phyloP scores from a whole-genome alignment of 2,888 invertebrate genomes.

The Synanthedon vespiformis region DNA sequence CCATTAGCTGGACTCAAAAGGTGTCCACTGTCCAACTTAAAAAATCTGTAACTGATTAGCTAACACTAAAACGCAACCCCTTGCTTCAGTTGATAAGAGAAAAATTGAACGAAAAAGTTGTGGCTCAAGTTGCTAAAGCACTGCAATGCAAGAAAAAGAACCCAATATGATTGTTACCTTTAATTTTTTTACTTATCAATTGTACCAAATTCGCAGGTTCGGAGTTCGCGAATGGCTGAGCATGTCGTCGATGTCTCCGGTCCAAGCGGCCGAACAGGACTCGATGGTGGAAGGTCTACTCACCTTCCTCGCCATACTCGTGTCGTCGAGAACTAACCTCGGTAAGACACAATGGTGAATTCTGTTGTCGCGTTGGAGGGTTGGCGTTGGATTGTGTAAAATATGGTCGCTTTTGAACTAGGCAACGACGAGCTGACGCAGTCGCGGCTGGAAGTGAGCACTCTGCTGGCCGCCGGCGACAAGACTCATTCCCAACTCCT shows the following conservation, averaged over 20 bases:
- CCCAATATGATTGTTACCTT: no score
- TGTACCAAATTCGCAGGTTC: conserved; percentile 75
- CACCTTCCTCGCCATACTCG: conserved; percentile 89
- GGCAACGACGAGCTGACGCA: conserved; percentile 75
- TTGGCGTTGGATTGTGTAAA: no score
- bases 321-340: conserved; percentile 88
- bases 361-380: neutral
- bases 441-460: conserved; percentile 91
- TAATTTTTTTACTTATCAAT: no score
- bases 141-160: no score
- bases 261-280: conserved; percentile 85
- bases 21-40: no score
- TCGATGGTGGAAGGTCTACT: conserved; percentile 94
- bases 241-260: conserved; percentile 75
- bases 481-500: conserved; percentile 96
- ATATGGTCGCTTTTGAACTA: conserved; percentile 9
- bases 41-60: no score
- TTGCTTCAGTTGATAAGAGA: no score
- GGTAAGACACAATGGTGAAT: conserved; percentile 55
- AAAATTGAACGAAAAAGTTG: no score
- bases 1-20: no score
- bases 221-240: conserved; percentile 90
- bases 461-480: conserved; percentile 91
- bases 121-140: no score
- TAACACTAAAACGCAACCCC: no score